Evolutionary conservation across 2,113 vertebrate genomes (phyloP).

Genomic region (Pedetes capensis): DNA sequence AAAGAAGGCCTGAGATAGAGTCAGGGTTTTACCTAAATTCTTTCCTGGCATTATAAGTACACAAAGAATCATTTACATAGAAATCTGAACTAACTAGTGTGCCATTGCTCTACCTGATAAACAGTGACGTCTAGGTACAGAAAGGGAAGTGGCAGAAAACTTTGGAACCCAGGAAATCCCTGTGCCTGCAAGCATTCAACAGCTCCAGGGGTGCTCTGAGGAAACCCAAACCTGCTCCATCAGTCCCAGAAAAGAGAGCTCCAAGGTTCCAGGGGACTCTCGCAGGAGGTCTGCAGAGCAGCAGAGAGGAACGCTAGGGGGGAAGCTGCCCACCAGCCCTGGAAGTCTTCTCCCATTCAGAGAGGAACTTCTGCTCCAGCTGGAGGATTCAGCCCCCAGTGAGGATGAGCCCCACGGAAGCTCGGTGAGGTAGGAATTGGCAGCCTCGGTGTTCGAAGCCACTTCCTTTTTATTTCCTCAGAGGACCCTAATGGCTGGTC

Average conservation of each 20-base stretch:
- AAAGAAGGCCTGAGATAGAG: neutral
- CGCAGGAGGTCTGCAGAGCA: neutral
- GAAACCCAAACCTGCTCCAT: neutral
- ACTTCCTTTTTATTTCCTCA: neutral
- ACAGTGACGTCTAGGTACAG: neutral
- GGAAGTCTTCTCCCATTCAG: neutral
- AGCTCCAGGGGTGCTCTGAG: neutral
- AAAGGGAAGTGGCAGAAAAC: neutral
- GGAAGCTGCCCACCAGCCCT: neutral
- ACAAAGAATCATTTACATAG: neutral
- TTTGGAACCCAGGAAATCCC: neutral
- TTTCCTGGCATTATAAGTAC: neutral
- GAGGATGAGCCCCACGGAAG: neutral
- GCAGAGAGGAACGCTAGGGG: neutral
- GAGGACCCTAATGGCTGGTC: neutral
- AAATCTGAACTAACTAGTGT: neutral
- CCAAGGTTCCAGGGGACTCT: neutral
- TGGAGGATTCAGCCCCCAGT: slow-evolving; percentile 9
- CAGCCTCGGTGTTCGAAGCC: neutral
- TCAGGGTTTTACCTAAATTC: neutral
- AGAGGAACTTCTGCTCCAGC: neutral
- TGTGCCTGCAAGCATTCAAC: neutral
- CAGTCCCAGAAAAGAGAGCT: neutral
- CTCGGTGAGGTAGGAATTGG: neutral
- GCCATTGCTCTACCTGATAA: neutral